A percentile compares a stretch with the other conserved stretches of the same genome.
Conservation (phyloP, 1,140 invertebrate genomes). For the Caerostris extrusa region DNA sequence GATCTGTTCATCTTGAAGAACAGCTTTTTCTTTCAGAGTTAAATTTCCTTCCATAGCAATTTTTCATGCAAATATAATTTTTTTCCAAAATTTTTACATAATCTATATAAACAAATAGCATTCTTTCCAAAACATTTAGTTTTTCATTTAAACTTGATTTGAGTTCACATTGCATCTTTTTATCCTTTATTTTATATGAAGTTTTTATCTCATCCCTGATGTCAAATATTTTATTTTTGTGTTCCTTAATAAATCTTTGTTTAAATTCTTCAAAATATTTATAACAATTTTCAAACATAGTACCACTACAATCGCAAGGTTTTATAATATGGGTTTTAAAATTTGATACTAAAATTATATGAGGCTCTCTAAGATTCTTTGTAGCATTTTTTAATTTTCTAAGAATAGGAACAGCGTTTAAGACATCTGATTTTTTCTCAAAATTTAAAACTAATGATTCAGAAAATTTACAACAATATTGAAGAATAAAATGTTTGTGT, state of each 20-base stretch:
- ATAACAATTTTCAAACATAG: background rate
- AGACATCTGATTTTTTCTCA: background rate
- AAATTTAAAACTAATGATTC: conserved; percentile 63
- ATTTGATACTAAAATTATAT: background rate
- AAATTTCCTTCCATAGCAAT: background rate
- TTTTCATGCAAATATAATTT: background rate
- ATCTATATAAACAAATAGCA: background rate
- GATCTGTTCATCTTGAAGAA: background rate
- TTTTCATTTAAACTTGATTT: conserved; percentile 6
- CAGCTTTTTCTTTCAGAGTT: conserved; percentile 9
- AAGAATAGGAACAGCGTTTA: conserved; percentile 8
- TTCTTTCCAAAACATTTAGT: conserved; percentile 1
- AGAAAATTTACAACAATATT: conserved; percentile 54
- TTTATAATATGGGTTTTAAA: background rate
- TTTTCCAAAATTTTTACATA: background rate
- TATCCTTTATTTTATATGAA: background rate
- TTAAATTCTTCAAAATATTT: conserved; percentile 32
- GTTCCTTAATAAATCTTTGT: conserved; percentile 24
- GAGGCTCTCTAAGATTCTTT: conserved; percentile 32
- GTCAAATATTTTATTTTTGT: conserved; percentile 7
- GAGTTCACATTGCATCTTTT: background rate
- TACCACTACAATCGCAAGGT: conserved; percentile 53
- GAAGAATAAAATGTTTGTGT: background rate
- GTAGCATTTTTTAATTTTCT: conserved; percentile 1
- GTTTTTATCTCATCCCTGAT: conserved; percentile 8